Evolutionary conservation across 1,140 invertebrate species (phyloP), one percentile per base, ranked within the genome.

Genomic region (Helicoverpa armigera): DNA sequence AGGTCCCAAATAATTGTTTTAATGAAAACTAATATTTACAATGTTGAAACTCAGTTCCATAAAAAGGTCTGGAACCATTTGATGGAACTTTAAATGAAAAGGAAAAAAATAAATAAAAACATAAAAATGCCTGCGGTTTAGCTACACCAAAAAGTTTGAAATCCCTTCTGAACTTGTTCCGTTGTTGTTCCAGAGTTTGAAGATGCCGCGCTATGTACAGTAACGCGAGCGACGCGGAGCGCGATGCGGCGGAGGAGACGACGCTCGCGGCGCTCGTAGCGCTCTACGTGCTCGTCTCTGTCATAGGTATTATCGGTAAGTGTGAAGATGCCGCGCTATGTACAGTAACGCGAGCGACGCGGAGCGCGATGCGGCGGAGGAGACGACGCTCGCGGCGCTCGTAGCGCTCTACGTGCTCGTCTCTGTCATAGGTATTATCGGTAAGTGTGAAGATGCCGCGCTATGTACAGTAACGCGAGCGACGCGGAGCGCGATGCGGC

Each of bases 281-380:
- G 29, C 87, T 94, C 13, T 95, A 95, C 85, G 89, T 92, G 35
- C 85, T 95, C 61, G 90, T 95, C 16, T 89, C 92, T 18, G 84
- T 94, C 69, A 88, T 95, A 13, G 94, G 94, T 31, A 90, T 95
- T 60, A 89, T 95, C 83, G 94, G 94, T 93, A 70, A 89, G 88
- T 63, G 14, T 1, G 5, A 2, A 10, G 1, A 23, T 18, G 13
- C 18, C 56, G 3, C 16, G 53, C 53, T 16, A 56, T 16, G 53
- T 16, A 56, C 53, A 53, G 51, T 56, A 56, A 56, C 53, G 5
- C 53, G 9, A 56, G 53, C 53, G 53, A 56, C 23, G 23, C 23
- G 23, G 23, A 23, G 23, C 23, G 23, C 23, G 23, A 23, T 56
- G 53, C 14, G 53, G 51, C 51, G 51, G 53, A 56, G 53, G 53